A percentile compares a stretch with the other conserved stretches of the same genome.
Conservation (phyloP, 1,140 invertebrate species). For the Araneus ventricosus region DNA sequence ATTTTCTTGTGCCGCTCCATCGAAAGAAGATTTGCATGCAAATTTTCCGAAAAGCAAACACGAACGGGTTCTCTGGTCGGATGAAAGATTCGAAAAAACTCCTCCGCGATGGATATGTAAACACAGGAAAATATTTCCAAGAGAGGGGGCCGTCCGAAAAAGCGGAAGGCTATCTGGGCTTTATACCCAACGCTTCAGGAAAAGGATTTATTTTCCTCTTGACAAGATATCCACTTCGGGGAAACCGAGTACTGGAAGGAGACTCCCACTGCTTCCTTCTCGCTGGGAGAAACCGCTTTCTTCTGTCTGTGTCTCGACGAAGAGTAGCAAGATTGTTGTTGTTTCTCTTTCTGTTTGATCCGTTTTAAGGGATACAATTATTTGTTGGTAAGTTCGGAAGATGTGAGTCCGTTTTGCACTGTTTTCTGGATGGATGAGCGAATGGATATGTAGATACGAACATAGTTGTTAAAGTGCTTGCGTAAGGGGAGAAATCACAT, state of each 20-base stretch:
- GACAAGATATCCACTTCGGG: not conserved
- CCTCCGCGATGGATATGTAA: not conserved
- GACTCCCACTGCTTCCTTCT: not conserved
- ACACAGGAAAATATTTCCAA: not conserved
- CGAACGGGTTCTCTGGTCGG: too few relatives aligned
- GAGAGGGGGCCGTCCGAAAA: not conserved
- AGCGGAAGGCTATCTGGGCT: not conserved
- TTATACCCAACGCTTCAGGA: not conserved
- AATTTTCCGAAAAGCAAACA: not conserved
- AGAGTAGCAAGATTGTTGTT: not conserved
- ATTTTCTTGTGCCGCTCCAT: not conserved
- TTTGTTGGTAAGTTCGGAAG: too few relatives aligned
- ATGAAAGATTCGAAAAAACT: too few relatives aligned
- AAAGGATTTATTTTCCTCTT: not conserved
- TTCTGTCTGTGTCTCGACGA: not conserved
- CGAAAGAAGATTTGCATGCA: constrained; percentile 5
- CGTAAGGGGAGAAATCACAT: too few relatives aligned
- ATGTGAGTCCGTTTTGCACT: too few relatives aligned
- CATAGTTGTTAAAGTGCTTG: too few relatives aligned
- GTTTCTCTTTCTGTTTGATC: not conserved
- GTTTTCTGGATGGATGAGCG: too few relatives aligned
- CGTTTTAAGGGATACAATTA: not conserved
- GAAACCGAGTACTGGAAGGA: not conserved
- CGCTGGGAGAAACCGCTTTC: not conserved
- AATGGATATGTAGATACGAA: too few relatives aligned